phyloP scores from a whole-genome alignment of 1,140 invertebrate species.

The Babylonia areolata region DNA sequence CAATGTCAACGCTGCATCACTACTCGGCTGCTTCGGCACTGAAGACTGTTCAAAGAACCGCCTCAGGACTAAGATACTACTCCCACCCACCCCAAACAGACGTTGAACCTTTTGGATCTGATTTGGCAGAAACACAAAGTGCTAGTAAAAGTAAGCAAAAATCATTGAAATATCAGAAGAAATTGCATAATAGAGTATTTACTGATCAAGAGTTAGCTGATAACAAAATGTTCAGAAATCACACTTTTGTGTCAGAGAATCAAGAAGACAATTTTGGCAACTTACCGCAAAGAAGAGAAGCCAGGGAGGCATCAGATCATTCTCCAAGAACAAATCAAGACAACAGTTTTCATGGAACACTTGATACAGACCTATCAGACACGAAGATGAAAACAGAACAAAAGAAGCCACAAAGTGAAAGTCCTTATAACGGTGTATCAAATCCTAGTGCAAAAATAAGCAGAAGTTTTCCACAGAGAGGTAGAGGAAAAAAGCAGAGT shows the following conservation, averaged over 20 bases:
- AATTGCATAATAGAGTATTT: slow-evolving; percentile 36
- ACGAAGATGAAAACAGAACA: background rate
- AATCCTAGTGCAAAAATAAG: background rate
- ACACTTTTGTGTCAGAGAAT: background rate
- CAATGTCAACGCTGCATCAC: background rate
- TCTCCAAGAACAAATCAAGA: background rate
- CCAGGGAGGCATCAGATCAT: background rate
- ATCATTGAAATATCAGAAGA: background rate
- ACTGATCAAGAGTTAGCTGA: slow-evolving; percentile 13
- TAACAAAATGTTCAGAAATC: background rate
- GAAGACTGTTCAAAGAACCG: background rate
- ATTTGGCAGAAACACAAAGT: background rate
- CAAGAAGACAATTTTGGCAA: slow-evolving; percentile 23
- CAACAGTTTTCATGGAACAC: background rate
- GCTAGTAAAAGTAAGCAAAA: background rate
- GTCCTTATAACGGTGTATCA: too few species aligned
- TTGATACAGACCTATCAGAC: too few species aligned
- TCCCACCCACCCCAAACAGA: background rate
- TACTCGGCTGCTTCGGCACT: background rate
- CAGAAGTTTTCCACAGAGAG: background rate
- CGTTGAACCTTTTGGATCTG: background rate
- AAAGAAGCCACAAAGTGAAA: background rate
- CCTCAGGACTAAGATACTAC: background rate
- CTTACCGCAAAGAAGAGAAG: background rate
- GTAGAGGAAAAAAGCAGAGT: background rate